Evolutionary conservation across 1,140 invertebrate genomes (phyloP), one percentile per base, ranked within the genome.

Genomic region (Orius laevigatus): DNA sequence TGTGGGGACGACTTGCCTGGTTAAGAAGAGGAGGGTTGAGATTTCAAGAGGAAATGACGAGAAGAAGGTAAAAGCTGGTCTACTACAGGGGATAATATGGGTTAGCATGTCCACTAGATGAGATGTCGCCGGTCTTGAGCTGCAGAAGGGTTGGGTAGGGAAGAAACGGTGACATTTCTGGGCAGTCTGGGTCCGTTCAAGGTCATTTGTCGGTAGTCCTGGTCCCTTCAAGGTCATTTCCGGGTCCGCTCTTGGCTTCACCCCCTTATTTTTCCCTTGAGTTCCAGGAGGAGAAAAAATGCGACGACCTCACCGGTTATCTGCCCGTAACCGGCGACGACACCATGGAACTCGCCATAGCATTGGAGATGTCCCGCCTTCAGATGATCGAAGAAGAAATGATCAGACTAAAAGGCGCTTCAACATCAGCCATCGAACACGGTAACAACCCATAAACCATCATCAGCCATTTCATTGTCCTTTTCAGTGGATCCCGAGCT

Each of bases 281-380:
- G n/a, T 25, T 25, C 8, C 8, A 25, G 25, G 25, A 25, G 8
- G 25, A 25, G 25, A 25, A 25, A n/a, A 25, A 25, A 25, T 25
- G 25, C 8, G 25, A 25, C 25, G 8, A 25, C 8, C 25, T 25
- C 25, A 25, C 25, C 3, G 25, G 25, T 25, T 25, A 25, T 25
- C 3, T 62, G 55, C 61, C n/a, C 2, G 43, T 31, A 10, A 58
- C 58, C 8, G 55, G 67, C 10, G 71, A 74, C 53, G 72, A 72
- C 49, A 72, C 70, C 51, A 74, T 79, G 67, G 78, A 81, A 56
- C 56, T 79, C 3, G 66, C 79, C 40, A 74, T 79, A 57, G 77
- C 78, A 9, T 58, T 81, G 46, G 78, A 81, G 64, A 78, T 81
- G 75, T 79, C 76, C 1, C 61, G 76, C 14, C 63, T 79, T n/a